phyloP scores from a whole-genome alignment of 2,113 vertebrate genomes.

The Hippolais icterina region DNA sequence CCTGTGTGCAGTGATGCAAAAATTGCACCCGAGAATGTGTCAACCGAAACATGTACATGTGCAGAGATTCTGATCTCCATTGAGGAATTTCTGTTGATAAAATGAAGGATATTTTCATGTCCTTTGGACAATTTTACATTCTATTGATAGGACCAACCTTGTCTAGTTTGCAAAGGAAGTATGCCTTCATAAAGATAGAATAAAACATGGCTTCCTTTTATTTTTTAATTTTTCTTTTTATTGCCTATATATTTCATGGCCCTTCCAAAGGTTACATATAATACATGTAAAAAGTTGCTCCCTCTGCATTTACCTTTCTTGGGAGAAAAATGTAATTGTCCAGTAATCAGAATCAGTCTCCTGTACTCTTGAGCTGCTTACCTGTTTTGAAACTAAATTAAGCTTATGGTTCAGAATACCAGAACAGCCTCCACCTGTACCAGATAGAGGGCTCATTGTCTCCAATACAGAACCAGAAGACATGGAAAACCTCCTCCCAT shows the following conservation, averaged over 20 bases:
- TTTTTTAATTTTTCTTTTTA: not conserved
- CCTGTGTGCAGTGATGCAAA: too few relatives aligned
- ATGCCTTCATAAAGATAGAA: not conserved
- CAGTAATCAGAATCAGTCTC: not conserved
- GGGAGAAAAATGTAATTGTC: not conserved
- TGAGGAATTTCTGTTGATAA: not conserved
- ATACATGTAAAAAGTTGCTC: not conserved
- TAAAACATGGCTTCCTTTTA: not conserved
- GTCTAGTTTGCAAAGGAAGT: not conserved
- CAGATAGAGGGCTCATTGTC: not conserved
- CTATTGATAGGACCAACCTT: not conserved
- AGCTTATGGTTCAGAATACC: not conserved
- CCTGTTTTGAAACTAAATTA: accelerated
- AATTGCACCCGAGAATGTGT: too few relatives aligned
- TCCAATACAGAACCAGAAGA: not conserved
- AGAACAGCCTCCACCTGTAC: not conserved
- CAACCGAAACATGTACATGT: not conserved
- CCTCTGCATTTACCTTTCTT: not conserved
- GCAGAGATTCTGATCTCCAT: not conserved
- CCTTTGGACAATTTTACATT: not conserved
- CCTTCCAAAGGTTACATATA: not conserved
- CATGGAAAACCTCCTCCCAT: not conserved
- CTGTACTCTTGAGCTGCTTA: not conserved
- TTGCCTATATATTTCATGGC: not conserved
- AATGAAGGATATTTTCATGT: not conserved